Evolutionary conservation across 1,140 invertebrate genomes (phyloP).

Genomic region (Campoletis sonorensis): DNA sequence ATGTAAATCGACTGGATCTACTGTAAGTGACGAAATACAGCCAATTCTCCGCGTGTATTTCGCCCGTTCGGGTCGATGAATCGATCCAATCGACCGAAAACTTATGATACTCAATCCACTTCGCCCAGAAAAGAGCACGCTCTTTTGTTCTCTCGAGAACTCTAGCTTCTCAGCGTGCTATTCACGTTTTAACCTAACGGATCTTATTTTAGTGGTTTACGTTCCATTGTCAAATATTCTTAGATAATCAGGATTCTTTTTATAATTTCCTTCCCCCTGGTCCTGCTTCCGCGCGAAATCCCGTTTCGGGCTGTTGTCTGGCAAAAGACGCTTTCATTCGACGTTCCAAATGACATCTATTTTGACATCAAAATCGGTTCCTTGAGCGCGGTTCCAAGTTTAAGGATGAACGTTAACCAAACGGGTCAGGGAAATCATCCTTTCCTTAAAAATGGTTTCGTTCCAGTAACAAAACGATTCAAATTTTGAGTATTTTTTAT

Average conservation of each 20-base stretch:
- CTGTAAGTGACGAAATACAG: background rate
- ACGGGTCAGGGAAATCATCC: too few species aligned
- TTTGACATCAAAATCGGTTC: too few species aligned
- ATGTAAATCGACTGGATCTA: background rate
- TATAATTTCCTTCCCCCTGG: background rate
- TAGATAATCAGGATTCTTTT: background rate
- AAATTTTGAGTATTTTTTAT: background rate
- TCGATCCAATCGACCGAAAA: conserved; percentile 34
- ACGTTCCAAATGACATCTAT: too few species aligned
- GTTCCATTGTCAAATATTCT: background rate
- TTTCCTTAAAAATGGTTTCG: too few species aligned
- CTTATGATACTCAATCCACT: background rate
- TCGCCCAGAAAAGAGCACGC: background rate
- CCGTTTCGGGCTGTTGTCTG: too few species aligned
- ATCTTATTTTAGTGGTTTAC: background rate
- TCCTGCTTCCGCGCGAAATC: too few species aligned
- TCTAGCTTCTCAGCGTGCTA: conserved; percentile 11
- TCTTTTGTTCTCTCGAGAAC: conserved; percentile 16
- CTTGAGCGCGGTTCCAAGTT: too few species aligned
- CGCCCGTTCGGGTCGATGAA: conserved; percentile 7
- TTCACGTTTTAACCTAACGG: background rate
- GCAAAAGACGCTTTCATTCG: too few species aligned
- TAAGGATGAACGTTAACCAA: too few species aligned
- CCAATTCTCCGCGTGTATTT: conserved; percentile 6
- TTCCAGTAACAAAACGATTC: too few species aligned